phyloP scores from a whole-genome alignment of 1,140 invertebrate genomes.

The Brachystomella parvula region DNA sequence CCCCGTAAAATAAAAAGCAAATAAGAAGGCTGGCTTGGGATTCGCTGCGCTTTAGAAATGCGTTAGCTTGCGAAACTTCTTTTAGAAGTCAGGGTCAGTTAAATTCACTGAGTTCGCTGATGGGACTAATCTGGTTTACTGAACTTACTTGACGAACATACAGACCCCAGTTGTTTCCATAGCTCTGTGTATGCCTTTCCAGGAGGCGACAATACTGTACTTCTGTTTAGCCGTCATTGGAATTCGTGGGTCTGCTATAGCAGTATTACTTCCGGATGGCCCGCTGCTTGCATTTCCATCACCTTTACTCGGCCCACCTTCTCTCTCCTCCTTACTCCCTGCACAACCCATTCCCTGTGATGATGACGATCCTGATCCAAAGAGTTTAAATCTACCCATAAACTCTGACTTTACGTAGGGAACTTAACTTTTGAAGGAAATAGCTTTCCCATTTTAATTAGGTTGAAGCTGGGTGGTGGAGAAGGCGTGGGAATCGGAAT shows the following conservation, averaged over 20 bases:
- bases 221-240: constrained; percentile 77
- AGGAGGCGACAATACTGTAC: constrained; percentile 76
- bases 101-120: too few species aligned
- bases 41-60: too few species aligned
- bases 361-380: constrained; percentile 15
- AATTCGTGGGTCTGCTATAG: constrained; percentile 63
- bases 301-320: constrained; percentile 44
- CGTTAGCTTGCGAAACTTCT: too few species aligned
- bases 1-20: too few species aligned
- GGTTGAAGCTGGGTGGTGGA: too few species aligned
- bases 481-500: too few species aligned
- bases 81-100: too few species aligned
- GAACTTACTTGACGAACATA: constrained; percentile 84
- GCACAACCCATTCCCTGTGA: constrained; percentile 60
- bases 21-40: too few species aligned
- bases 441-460: too few species aligned
- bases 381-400: constrained; percentile 38
- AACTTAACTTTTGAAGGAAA: too few species aligned
- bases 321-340: constrained; percentile 54
- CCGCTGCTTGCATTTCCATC: constrained; percentile 41
- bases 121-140: too few species aligned
- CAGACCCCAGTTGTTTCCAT: constrained; percentile 77
- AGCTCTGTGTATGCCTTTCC: constrained; percentile 77
- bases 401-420: too few species aligned
- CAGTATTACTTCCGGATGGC: constrained; percentile 37